Evolutionary conservation across 2,113 vertebrate species (phyloP).

Genomic region (Lichenostomus cassidix): DNA sequence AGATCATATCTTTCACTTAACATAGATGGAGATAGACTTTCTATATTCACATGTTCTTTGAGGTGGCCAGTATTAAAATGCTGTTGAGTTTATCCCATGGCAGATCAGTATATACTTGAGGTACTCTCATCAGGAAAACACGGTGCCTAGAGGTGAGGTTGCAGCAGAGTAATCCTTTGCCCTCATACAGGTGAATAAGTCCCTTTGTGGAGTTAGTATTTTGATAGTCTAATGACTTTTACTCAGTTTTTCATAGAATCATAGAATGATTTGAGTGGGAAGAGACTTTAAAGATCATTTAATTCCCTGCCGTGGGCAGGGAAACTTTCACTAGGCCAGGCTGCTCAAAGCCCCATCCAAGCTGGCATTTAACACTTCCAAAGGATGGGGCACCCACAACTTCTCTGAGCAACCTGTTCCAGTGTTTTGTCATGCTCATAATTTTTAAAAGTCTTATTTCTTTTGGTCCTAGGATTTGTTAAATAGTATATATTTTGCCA

Average conservation of each 20-base stretch:
- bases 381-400: background rate
- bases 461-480: background rate
- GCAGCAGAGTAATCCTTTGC: background rate
- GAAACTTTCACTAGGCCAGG: background rate
- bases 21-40: background rate
- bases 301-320: background rate
- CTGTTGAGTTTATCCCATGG: background rate
- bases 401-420: background rate
- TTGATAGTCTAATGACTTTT: background rate
- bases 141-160: background rate
- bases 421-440: background rate
- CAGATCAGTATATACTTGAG: background rate
- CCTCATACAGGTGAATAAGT: background rate
- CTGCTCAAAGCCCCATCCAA: background rate
- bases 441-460: background rate
- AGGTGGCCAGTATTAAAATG: background rate
- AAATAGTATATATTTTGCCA: background rate
- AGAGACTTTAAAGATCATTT: background rate
- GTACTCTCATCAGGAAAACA: background rate
- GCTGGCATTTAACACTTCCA: background rate
- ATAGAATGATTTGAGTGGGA: background rate
- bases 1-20: background rate
- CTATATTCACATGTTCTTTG: background rate
- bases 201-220: background rate
- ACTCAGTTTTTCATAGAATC: background rate